Percentiles rank a stretch among this genome's conserved stretches.
These are phyloP conservation scores for Hirtodrosophila histrioides DNA, from an alignment of 2,888 invertebrate genomes.

Conservation along the genomic window DNA sequence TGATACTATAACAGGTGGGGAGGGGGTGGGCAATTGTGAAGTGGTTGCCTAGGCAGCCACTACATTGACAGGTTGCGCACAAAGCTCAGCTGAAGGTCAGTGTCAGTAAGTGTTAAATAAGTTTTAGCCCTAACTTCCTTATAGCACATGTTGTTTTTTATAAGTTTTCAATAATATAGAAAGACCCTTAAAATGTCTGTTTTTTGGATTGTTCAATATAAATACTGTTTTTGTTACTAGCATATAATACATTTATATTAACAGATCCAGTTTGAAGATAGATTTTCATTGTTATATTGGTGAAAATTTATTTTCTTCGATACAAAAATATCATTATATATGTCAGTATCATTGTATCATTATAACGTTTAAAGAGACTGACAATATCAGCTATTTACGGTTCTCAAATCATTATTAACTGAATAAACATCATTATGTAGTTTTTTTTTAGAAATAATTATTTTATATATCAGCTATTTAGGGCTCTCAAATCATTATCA, in stretches of 20 bases:
- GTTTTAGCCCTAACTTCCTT: background rate
- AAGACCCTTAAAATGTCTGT: background rate
- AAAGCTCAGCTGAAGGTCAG: constrained; percentile 51
- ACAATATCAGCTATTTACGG: background rate
- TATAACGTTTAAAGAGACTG: background rate
- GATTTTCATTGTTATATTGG: constrained; percentile 11
- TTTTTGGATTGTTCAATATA: background rate
- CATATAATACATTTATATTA: too few species aligned
- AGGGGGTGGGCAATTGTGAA: constrained; percentile 7
- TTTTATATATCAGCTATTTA: too few species aligned
- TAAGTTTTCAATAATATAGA: background rate
- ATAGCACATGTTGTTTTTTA: too few species aligned
- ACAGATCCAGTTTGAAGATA: background rate
- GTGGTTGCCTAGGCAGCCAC: constrained; percentile 47
- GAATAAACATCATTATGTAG: too few species aligned
- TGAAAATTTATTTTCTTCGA: constrained; percentile 44
- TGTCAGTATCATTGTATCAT: too few species aligned
- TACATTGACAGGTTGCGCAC: constrained; percentile 31
- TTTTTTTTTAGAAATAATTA: too few species aligned
- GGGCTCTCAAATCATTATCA: too few species aligned
- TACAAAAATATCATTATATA: constrained; percentile 61
- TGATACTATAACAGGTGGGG: constrained; percentile 4
- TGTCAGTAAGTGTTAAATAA: constrained; percentile 11
- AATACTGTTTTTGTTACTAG: too few species aligned
- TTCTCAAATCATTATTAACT: background rate